phyloP scores from a whole-genome alignment of 2,797 vertebrate species.

The Enteromius paludinosus region DNA sequence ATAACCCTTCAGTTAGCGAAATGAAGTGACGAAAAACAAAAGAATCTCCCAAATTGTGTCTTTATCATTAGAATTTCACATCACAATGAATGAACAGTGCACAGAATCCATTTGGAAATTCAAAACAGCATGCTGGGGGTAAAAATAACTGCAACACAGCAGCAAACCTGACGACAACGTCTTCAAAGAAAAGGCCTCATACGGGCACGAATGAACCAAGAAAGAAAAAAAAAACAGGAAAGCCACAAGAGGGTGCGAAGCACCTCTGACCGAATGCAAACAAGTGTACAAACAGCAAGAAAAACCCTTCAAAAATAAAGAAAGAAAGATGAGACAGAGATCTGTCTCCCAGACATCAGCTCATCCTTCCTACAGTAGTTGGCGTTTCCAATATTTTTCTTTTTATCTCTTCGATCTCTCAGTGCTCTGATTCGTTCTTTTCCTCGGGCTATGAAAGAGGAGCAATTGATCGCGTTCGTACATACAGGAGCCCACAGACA shows the following conservation, averaged over 20 bases:
- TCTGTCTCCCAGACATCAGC: conserved; percentile 26
- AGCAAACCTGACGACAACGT: conserved; percentile 55
- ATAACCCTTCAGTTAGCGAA: conserved; percentile 1
- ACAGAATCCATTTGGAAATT: conserved; percentile 66
- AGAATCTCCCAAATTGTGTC: conserved; percentile 37
- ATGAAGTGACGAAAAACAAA: conserved; percentile 48
- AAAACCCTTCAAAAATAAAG: conserved; percentile 9
- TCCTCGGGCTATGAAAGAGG: conserved; percentile 28
- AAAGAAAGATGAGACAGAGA: conserved; percentile 41
- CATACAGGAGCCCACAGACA: background rate
- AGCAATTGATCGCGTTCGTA: conserved; percentile 18
- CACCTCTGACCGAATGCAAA: conserved; percentile 51
- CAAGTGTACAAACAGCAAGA: conserved; percentile 57
- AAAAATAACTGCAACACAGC: conserved; percentile 66
- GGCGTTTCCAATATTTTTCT: conserved; percentile 35
- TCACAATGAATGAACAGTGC: conserved; percentile 71
- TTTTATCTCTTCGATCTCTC: conserved; percentile 40
- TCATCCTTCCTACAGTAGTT: conserved; percentile 2
- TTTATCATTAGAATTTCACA: conserved; percentile 62
- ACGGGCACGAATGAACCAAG: conserved; percentile 59
- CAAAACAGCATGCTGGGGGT: conserved; percentile 68
- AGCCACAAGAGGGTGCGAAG: background rate
- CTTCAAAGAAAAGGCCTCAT: conserved; percentile 61
- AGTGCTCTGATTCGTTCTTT: conserved; percentile 15
- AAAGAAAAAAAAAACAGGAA: conserved; percentile 1